Conservation (phyloP, 2,797 vertebrate genomes). For the Nasua narica region DNA sequence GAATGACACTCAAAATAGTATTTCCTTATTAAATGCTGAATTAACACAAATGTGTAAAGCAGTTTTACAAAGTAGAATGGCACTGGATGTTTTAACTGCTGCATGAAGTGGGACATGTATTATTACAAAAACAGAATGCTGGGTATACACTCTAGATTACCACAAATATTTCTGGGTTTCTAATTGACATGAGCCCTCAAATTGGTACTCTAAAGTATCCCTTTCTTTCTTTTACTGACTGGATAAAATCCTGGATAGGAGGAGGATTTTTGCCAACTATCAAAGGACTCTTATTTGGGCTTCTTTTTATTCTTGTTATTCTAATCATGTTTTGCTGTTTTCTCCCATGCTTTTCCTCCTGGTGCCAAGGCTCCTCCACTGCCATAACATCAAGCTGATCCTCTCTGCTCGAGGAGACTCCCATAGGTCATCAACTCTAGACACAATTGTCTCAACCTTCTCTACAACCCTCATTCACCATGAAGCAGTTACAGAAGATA, state of each 20-base stretch:
- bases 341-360: neutral
- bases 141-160: neutral
- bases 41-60: neutral
- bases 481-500: neutral
- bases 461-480: neutral
- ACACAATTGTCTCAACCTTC: neutral
- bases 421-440: neutral
- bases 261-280: neutral
- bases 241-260: neutral
- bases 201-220: neutral
- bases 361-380: neutral
- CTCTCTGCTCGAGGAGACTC: neutral
- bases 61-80: neutral
- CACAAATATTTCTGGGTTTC: neutral
- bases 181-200: neutral
- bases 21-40: neutral
- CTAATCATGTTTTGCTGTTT: neutral
- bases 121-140: neutral
- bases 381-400: neutral
- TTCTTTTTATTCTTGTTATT: neutral
- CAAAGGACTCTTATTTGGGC: neutral
- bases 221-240: neutral
- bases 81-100: neutral
- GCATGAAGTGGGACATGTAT: neutral
- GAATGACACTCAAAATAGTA: neutral